A percentile compares a stretch with the other conserved stretches of the same genome.
Evolutionary conservation across 2,888 invertebrate genomes (phyloP).

Genomic region (Anthrax anthrax): DNA sequence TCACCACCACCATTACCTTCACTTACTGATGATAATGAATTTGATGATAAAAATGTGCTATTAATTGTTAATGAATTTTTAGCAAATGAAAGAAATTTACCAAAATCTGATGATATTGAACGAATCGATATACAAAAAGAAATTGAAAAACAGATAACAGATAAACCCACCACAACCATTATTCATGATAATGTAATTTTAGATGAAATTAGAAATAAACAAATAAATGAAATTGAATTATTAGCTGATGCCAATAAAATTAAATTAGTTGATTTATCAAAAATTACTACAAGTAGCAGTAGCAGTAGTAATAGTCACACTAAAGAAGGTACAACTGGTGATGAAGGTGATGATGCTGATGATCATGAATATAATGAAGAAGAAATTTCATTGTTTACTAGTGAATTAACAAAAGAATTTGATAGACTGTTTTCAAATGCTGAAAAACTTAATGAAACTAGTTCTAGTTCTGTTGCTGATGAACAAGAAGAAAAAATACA

Average conservation of each 20-base stretch:
- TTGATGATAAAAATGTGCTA: neutral
- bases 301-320: neutral
- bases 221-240: neutral
- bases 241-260: neutral
- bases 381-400: conserved; percentile 14
- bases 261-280: conserved; percentile 4
- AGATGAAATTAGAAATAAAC: neutral
- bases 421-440: conserved; percentile 15
- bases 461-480: neutral
- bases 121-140: neutral
- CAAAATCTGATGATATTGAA: neutral
- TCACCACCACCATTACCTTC: neutral
- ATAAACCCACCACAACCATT: neutral
- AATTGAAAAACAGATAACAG: neutral
- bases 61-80: conserved; percentile 13
- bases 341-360: neutral
- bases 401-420: conserved; percentile 16
- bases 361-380: conserved; percentile 5
- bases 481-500: too few species aligned
- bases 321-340: neutral
- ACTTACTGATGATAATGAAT: neutral
- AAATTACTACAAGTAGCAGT: neutral
- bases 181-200: neutral
- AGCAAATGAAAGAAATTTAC: conserved; percentile 9
- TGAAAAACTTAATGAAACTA: conserved; percentile 3